Evolutionary conservation across 2,888 invertebrate species (phyloP), one percentile per base, ranked within the genome.

Genomic region (Callinectes sapidus): DNA sequence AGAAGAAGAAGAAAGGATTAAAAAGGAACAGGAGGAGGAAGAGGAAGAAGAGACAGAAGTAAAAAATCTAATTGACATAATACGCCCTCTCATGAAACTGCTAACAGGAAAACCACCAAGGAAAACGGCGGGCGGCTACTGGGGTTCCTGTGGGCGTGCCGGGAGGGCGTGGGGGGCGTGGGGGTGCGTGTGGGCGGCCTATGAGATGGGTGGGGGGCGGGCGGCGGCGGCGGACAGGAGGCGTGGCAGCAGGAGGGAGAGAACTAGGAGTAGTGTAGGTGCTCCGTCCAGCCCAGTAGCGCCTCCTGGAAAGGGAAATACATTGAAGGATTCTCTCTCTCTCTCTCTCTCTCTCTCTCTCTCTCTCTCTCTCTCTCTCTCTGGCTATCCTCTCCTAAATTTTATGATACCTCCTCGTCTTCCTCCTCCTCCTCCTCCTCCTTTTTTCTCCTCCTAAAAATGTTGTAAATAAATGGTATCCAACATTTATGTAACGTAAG

Each of bases 351-450:
- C 71, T 71, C 71, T 71, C 71, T 71, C 71, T 71, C 71, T 71
- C 71, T 71, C 71, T 71, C 71, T 71, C 71, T 71, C 71, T 71
- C 71, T 81, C 81, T 81, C 81, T 81, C 81, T 81, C 35, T 35
- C 81, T 35, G n/a, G 23, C n/a, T 28, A 23, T 28, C 71, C n/a
- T 71, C 28, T 71, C n/a, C 10, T 48, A n/a, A 39, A n/a, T 14
- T 86, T 48, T 85, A 16, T 85, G n/a, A 71, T 71, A 28, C 10
- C 28, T 71, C 71, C 8, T 71, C 71, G 8, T n/a, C 16, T 42
- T 16, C 86, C 10, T n/a, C 16, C 86, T 86, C 86, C 32, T 35
- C 32, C 48, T 87, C 54, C n/a, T 48, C 42, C 54, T 87, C 87
- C 28, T 42, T 32, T 55, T 66, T n/a, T 28, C 39, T 77, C 35